A percentile compares a stretch with the other conserved stretches of the same genome.
These are phyloP conservation scores for Chondrosia reniformis DNA, from an alignment of 37 sponge, comb jelly and placozoan species.

Conservation along the genomic window DNA sequence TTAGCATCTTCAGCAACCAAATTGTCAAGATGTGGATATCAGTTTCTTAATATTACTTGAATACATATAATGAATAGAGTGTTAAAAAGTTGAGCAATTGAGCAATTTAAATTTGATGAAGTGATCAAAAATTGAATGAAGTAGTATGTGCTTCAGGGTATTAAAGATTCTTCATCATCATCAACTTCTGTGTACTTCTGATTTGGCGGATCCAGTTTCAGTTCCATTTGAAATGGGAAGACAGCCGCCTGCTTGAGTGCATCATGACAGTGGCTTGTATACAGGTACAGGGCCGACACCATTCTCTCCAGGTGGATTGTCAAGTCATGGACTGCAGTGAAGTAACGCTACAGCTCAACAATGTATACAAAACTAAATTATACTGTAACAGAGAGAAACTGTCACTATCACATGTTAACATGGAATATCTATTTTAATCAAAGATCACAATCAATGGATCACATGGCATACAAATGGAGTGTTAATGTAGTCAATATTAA, in stretches of 20 bases:
- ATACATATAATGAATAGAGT: not conserved
- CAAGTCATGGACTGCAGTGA: constrained; percentile 83
- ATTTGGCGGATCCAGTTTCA: constrained; percentile 11
- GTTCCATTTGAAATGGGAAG: constrained; percentile 86
- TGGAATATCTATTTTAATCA: not conserved
- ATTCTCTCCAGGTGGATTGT: constrained; percentile 86
- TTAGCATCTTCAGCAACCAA: not conserved
- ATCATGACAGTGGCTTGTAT: constrained; percentile 68
- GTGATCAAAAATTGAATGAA: not conserved
- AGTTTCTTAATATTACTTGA: not conserved
- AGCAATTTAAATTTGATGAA: not conserved
- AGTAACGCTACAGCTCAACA: no score
- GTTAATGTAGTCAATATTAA: no score
- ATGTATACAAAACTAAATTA: not conserved
- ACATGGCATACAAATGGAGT: not conserved
- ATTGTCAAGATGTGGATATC: no score
- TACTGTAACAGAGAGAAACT: not conserved
- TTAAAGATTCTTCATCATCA: constrained; percentile 6
- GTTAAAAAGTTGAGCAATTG: not conserved
- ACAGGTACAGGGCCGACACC: constrained; percentile 72
- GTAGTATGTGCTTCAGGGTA: not conserved
- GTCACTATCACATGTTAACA: not conserved
- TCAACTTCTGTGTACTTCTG: not conserved
- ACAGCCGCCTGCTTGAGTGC: constrained; percentile 66
- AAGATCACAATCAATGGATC: not conserved